Conservation (phyloP, 2,113 vertebrate species). For the Nerophis ophidion region DNA sequence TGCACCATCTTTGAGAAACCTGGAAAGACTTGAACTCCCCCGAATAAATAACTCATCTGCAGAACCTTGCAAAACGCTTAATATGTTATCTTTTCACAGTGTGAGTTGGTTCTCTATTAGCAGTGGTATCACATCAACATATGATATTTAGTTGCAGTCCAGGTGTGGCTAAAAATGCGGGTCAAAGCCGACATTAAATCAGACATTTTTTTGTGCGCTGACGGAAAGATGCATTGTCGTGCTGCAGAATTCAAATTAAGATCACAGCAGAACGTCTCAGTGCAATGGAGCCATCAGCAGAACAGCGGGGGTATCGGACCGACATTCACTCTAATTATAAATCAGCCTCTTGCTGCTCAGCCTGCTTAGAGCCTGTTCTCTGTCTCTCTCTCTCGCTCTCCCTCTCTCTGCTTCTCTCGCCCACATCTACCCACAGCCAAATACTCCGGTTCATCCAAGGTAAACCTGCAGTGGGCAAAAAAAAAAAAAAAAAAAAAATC, state of each 20-base stretch:
- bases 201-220: slow-evolving; percentile 24
- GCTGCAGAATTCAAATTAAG: slow-evolving; percentile 54
- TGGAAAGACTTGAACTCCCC: neutral
- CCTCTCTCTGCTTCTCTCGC: slow-evolving; percentile 20
- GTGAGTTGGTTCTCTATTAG: neutral
- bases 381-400: slow-evolving; percentile 7
- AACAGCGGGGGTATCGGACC: slow-evolving; percentile 55
- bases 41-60: neutral
- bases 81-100: neutral
- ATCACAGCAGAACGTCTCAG: slow-evolving; percentile 46
- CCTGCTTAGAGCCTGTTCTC: slow-evolving; percentile 31
- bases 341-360: slow-evolving; percentile 57
- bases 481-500: too few species aligned
- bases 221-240: slow-evolving; percentile 29
- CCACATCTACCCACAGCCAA: slow-evolving; percentile 58
- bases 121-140: neutral
- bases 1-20: neutral
- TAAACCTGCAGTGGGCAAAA: slow-evolving; percentile 54
- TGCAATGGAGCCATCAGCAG: slow-evolving; percentile 53
- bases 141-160: neutral
- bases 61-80: neutral
- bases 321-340: slow-evolving; percentile 63
- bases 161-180: slow-evolving; percentile 6
- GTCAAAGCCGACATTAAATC: slow-evolving; percentile 19
- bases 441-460: slow-evolving; percentile 61